These are phyloP conservation scores for Lomographa bimaculata DNA, from an alignment of 2,888 invertebrate genomes.

Conservation along the genomic window DNA sequence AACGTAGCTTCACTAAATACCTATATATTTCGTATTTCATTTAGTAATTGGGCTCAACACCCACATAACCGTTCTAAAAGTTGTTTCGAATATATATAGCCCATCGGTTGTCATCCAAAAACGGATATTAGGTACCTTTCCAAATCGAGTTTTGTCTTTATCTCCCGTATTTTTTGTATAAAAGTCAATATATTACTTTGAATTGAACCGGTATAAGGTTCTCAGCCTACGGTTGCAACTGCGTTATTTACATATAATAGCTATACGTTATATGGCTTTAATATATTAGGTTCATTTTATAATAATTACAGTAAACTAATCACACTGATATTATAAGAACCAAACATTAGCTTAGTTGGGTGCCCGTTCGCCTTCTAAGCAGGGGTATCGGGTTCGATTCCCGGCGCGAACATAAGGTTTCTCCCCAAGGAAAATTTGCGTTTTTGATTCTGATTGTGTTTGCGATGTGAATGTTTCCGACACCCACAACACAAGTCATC, in stretches of 20 bases:
- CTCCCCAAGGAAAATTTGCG: too few relatives aligned
- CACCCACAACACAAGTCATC: too few relatives aligned
- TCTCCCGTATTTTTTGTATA: constrained; percentile 38
- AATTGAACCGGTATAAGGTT: constrained; percentile 32
- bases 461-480: too few relatives aligned
- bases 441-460: too few relatives aligned
- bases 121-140: constrained; percentile 40
- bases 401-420: too few relatives aligned
- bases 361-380: too few relatives aligned
- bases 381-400: too few relatives aligned
- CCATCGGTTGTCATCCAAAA: constrained; percentile 39
- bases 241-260: constrained; percentile 10
- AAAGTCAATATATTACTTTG: constrained; percentile 33
- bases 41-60: constrained; percentile 22
- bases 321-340: too few relatives aligned
- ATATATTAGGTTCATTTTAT: background rate
- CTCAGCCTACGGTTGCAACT: constrained; percentile 14
- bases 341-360: too few relatives aligned
- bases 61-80: constrained; percentile 24
- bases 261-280: constrained; percentile 2
- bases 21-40: constrained; percentile 13
- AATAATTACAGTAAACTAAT: background rate
- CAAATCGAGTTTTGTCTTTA: constrained; percentile 38
- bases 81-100: constrained; percentile 25
- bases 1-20: too few relatives aligned